Evolutionary conservation across 2,797 vertebrate genomes (phyloP).

Genomic region (Paramormyrops hopkinsi): DNA sequence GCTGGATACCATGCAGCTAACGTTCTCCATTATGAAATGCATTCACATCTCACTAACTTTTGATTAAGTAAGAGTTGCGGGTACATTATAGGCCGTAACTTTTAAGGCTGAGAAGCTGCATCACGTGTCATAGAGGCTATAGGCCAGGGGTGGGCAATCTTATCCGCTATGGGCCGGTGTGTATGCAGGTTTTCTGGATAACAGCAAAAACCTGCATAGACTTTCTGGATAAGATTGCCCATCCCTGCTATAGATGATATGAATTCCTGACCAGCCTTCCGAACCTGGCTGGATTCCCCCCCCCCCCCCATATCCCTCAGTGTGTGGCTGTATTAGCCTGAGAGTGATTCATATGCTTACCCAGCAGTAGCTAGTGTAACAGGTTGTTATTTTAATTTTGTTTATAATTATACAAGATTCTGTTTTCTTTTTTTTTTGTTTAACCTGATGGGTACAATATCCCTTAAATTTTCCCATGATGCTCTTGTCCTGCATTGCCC

Average conservation of each 20-base stretch:
- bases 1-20: neutral
- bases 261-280: neutral
- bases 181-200: neutral
- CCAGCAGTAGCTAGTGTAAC: neutral
- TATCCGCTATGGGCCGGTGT: neutral
- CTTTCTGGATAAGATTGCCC: neutral
- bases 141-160: neutral
- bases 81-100: neutral
- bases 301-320: neutral
- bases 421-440: too few relatives aligned
- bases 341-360: neutral
- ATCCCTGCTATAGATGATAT: neutral
- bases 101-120: neutral
- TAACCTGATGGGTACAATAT: too few relatives aligned
- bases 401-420: too few relatives aligned
- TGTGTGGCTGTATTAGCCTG: neutral
- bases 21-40: neutral
- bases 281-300: neutral
- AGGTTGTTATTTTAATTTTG: too few relatives aligned
- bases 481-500: too few relatives aligned
- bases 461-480: too few relatives aligned
- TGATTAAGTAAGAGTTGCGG: neutral
- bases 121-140: neutral
- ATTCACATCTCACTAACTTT: neutral
- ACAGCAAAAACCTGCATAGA: neutral